These are phyloP conservation scores for Zosterops borbonicus DNA, from an alignment of 2,113 vertebrate genomes.

Conservation along the genomic window DNA sequence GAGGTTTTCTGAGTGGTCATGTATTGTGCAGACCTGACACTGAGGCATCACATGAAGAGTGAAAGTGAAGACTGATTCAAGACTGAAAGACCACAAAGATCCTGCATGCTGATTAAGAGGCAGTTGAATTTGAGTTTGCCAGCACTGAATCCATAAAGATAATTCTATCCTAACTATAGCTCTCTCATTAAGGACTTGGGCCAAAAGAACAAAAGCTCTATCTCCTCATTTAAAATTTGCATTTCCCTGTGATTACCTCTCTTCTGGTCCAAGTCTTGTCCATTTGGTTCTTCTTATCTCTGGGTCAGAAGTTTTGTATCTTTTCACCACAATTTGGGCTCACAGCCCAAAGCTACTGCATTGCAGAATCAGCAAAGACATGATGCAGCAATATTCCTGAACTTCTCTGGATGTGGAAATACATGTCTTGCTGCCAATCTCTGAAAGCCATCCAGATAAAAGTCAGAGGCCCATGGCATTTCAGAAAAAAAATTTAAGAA, in stretches of 20 bases:
- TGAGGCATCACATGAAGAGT: not conserved
- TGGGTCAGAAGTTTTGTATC: not conserved
- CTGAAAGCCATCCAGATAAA: not conserved
- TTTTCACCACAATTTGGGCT: not conserved
- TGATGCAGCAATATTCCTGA: constrained; percentile 19
- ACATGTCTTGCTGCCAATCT: not conserved
- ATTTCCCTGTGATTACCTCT: not conserved
- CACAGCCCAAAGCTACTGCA: constrained; percentile 37
- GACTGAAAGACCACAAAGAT: not conserved
- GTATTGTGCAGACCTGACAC: not conserved
- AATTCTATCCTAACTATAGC: not conserved
- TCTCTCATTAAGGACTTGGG: not conserved
- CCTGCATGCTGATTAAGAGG: not conserved
- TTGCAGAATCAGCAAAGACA: constrained; percentile 51
- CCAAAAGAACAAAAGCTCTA: not conserved
- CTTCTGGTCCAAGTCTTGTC: not conserved
- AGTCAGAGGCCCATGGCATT: not conserved
- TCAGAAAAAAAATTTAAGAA: not conserved
- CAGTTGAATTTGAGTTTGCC: not conserved
- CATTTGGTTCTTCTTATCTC: not conserved
- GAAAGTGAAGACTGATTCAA: not conserved
- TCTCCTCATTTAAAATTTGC: not conserved
- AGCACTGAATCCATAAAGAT: not conserved
- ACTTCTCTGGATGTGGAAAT: not conserved
- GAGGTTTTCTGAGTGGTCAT: not conserved